These are phyloP conservation scores for Diplogasteroides magnus DNA, from an alignment of 1,140 invertebrate genomes.

Conservation along the genomic window DNA sequence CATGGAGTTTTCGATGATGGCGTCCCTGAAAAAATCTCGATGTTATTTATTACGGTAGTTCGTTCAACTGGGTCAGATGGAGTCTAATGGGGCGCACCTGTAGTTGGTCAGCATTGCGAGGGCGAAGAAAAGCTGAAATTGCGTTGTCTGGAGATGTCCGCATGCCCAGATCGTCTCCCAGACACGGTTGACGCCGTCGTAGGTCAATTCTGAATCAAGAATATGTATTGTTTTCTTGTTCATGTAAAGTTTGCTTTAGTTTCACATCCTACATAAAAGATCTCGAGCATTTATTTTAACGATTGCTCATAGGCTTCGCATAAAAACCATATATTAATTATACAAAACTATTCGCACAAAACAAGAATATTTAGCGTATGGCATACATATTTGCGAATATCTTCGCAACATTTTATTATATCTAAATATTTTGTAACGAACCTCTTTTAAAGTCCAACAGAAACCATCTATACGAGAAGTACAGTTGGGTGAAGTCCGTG, in stretches of 20 bases:
- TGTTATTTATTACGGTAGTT: too few relatives aligned
- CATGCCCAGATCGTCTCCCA: conserved; percentile 97
- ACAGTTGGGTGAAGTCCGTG: conserved; percentile 91
- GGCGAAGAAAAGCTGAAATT: conserved; percentile 88
- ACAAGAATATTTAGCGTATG: background rate
- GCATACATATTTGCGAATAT: background rate
- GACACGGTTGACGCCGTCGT: conserved; percentile 82
- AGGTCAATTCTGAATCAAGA: conserved; percentile 69
- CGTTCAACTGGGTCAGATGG: too few relatives aligned
- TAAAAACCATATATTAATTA: too few relatives aligned
- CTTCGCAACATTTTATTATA: background rate
- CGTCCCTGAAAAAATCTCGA: too few relatives aligned
- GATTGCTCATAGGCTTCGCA: too few relatives aligned
- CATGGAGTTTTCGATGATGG: conserved; percentile 88
- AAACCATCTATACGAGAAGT: conserved; percentile 93
- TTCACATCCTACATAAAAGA: too few relatives aligned
- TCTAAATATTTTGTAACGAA: conserved; percentile 38
- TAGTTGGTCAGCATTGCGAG: conserved; percentile 84
- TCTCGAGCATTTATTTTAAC: too few relatives aligned
- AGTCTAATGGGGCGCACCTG: too few relatives aligned
- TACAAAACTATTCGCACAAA: background rate
- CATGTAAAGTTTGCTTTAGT: too few relatives aligned
- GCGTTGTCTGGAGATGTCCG: conserved; percentile 69
- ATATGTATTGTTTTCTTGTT: too few relatives aligned
- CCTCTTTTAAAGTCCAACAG: conserved; percentile 72